Percentiles rank a stretch among this genome's conserved stretches.
Evolutionary conservation across 2,888 invertebrate genomes (phyloP).

Genomic region (Lycocerus yunnanus): DNA sequence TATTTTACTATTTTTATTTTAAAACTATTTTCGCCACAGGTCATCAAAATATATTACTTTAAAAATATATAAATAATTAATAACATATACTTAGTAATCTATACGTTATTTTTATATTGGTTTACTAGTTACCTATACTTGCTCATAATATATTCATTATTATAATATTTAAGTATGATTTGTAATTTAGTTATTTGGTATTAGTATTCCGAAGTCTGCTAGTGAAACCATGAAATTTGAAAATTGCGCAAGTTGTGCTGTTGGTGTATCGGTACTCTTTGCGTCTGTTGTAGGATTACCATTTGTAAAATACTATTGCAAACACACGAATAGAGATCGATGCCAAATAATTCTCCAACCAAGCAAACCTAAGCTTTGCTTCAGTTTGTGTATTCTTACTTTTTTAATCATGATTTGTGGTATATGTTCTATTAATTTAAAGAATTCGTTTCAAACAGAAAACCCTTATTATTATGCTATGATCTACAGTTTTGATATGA

Average conservation of each 20-base stretch:
- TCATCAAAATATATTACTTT: no score
- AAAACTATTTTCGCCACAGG: no score
- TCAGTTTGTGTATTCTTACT: not conserved
- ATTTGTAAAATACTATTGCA: not conserved
- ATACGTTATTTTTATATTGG: no score
- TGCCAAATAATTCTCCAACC: not conserved
- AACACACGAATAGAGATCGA: not conserved
- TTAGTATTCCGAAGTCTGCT: no score
- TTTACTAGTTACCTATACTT: no score
- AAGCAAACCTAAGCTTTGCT: not conserved
- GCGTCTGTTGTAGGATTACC: not conserved
- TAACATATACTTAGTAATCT: no score
- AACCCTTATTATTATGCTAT: not conserved
- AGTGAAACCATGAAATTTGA: not conserved
- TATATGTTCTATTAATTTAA: not conserved
- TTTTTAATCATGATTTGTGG: not conserved
- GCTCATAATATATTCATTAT: no score
- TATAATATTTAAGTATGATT: no score
- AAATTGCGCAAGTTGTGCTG: not conserved
- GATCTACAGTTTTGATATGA: not conserved
- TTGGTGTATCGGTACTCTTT: accelerated
- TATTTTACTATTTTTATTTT: no score
- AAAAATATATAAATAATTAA: no score
- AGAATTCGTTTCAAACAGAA: not conserved
- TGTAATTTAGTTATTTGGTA: no score